phyloP scores from a whole-genome alignment of 2,888 invertebrate species.

The Leptinotarsa peninsularis region DNA sequence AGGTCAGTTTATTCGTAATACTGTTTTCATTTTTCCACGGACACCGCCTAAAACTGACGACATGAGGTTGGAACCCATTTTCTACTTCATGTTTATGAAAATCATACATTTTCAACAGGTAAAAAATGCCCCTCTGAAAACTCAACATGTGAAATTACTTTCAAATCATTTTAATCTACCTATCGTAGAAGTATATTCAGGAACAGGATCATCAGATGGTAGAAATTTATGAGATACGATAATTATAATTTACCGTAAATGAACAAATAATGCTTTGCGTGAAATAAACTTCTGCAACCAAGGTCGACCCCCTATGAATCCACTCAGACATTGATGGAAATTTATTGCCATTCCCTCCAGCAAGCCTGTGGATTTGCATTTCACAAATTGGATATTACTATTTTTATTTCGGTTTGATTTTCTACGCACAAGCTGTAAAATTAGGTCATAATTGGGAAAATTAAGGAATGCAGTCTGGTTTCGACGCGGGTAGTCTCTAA shows the following conservation, averaged over 20 bases:
- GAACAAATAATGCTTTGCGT: constrained; percentile 36
- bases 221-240: constrained; percentile 25
- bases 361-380: constrained; percentile 58
- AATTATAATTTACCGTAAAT: constrained; percentile 17
- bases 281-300: constrained; percentile 44
- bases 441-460: constrained; percentile 24
- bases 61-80: too few relatives aligned
- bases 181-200: too few relatives aligned
- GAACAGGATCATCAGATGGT: too few relatives aligned
- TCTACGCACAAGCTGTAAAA: constrained; percentile 27
- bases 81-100: too few relatives aligned
- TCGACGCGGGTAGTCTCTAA: too few relatives aligned
- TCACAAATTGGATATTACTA: constrained; percentile 38
- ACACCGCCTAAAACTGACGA: too few relatives aligned
- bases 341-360: constrained; percentile 58
- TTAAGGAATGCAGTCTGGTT: not conserved
- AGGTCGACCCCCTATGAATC: constrained; percentile 59
- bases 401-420: constrained; percentile 35
- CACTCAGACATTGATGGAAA: constrained; percentile 60
- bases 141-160: too few relatives aligned
- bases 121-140: too few relatives aligned
- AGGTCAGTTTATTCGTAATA: too few relatives aligned
- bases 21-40: too few relatives aligned
- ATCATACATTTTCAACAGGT: too few relatives aligned
- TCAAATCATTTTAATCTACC: too few relatives aligned